Percentiles rank a stretch among this genome's conserved stretches.
phyloP scores from a whole-genome alignment of 2,888 invertebrate species.

The Girardia tigrina region DNA sequence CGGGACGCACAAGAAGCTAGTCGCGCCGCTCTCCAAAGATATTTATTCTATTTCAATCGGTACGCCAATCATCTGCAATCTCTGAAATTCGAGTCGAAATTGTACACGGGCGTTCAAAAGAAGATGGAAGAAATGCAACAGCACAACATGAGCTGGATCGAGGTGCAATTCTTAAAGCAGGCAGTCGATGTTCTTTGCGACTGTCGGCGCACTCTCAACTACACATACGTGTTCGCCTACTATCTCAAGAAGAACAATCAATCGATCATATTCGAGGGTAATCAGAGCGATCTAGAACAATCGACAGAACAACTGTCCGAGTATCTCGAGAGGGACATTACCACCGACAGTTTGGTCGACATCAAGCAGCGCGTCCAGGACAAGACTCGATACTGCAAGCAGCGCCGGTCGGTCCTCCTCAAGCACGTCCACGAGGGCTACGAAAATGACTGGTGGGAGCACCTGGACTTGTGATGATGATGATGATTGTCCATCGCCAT shows the following conservation, averaged over 20 bases:
- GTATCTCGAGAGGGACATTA: constrained; percentile 91
- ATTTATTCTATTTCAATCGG: constrained; percentile 92
- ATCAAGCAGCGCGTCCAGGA: constrained; percentile 98
- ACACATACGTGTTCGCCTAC: constrained; percentile 97
- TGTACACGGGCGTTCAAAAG: constrained; percentile 81
- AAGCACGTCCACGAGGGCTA: constrained; percentile 97
- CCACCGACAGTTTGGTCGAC: constrained; percentile 82
- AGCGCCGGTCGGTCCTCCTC: constrained; percentile 78
- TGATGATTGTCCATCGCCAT: too few relatives aligned
- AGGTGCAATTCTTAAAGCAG: constrained; percentile 93
- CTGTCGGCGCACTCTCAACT: constrained; percentile 93
- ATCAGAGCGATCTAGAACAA: constrained; percentile 90
- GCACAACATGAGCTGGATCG: constrained; percentile 98
- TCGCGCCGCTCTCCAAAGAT: constrained; percentile 80
- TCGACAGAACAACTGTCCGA: constrained; percentile 92
- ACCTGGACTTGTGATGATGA: constrained; percentile 8
- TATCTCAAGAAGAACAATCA: constrained; percentile 94
- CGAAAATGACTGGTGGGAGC: constrained; percentile 90
- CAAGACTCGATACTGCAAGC: constrained; percentile 95
- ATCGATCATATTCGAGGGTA: constrained; percentile 92
- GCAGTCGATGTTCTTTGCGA: constrained; percentile 68
- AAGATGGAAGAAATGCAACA: constrained; percentile 99
- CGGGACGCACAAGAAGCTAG: constrained; percentile 85
- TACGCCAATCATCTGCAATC: constrained; percentile 99
- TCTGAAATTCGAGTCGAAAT: constrained; percentile 85